A percentile compares a stretch with the other conserved stretches of the same genome.
Conservation (phyloP, 92 coral and sea anemone genomes). For the Epizoanthus illoricatus region DNA sequence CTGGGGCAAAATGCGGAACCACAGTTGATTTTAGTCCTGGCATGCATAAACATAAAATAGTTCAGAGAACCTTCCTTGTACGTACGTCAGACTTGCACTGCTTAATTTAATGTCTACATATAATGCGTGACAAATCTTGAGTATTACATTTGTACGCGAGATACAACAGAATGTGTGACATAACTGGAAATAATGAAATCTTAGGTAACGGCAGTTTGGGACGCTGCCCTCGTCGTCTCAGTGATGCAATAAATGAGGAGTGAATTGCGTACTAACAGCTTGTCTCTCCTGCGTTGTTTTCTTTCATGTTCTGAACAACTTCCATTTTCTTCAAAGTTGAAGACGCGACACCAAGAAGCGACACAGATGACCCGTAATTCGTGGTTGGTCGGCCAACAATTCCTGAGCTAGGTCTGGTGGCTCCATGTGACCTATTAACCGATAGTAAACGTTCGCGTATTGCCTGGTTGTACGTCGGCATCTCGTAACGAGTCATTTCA, state of each 20-base stretch:
- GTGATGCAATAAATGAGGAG: background rate
- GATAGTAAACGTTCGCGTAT: slow-evolving; percentile 53
- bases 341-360: slow-evolving; percentile 79
- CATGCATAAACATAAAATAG: too few species aligned
- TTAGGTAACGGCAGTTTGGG: too few species aligned
- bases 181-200: too few species aligned
- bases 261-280: background rate
- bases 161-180: too few species aligned
- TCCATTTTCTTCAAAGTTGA: slow-evolving; percentile 78
- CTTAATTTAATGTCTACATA: too few species aligned
- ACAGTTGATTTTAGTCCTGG: too few species aligned
- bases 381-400: slow-evolving; percentile 54
- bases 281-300: background rate
- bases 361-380: slow-evolving; percentile 74
- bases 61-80: too few species aligned
- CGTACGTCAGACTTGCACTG: too few species aligned
- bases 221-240: background rate
- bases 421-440: slow-evolving; percentile 37
- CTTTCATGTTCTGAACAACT: slow-evolving; percentile 64
- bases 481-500: slow-evolving; percentile 46
- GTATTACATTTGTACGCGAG: too few species aligned
- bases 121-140: too few species aligned
- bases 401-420: slow-evolving; percentile 53
- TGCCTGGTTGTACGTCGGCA: slow-evolving; percentile 39
- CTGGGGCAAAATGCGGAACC: too few species aligned